These are phyloP conservation scores for Pitta sordida DNA, from an alignment of 2,113 vertebrate species.

Conservation along the genomic window DNA sequence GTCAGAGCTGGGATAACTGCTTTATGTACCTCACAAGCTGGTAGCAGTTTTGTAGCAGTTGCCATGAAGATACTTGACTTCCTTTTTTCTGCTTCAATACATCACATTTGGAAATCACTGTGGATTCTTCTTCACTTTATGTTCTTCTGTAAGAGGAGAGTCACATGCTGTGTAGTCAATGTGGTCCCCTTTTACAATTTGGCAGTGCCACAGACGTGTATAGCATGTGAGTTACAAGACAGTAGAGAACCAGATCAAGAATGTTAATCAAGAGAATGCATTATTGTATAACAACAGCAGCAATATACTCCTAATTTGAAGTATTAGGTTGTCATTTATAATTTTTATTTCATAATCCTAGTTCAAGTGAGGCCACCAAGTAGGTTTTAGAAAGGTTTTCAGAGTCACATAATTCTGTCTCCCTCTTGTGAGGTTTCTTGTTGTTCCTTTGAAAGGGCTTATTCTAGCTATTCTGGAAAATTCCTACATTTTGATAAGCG, in stretches of 20 bases:
- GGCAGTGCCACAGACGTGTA: fast-evolving
- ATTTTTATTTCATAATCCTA: not conserved
- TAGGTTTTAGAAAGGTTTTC: not conserved
- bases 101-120: not conserved
- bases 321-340: not conserved
- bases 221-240: not conserved
- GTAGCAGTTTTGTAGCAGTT: not conserved
- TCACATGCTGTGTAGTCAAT: not conserved
- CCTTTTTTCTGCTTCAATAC: not conserved
- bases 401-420: not conserved
- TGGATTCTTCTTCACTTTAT: not conserved
- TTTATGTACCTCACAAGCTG: not conserved
- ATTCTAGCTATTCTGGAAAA: not conserved
- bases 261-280: not conserved
- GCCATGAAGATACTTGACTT: not conserved
- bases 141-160: not conserved
- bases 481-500: not conserved
- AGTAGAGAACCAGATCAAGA: not conserved
- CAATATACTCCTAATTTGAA: not conserved
- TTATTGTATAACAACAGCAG: not conserved
- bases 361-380: not conserved
- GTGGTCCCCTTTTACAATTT: not conserved
- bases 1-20: not conserved
- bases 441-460: not conserved
- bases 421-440: not conserved